Conservation (phyloP, 2,113 vertebrate genomes). For the Protomyctophum bolini region DNA sequence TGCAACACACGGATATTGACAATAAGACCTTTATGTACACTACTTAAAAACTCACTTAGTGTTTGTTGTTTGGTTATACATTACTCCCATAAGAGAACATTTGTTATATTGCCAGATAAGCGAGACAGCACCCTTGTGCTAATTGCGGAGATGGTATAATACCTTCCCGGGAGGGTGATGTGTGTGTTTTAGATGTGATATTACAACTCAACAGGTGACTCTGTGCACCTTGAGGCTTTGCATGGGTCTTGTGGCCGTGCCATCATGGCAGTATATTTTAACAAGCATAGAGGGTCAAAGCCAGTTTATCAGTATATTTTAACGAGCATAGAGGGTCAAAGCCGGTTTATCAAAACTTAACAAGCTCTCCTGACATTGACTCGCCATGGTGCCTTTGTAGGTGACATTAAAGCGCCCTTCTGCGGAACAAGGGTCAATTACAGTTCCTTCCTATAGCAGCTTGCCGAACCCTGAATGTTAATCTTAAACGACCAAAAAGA, state of each 20-base stretch:
- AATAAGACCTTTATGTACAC: no score
- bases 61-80: neutral
- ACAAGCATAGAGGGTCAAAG: conserved; percentile 4
- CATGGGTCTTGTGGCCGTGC: neutral
- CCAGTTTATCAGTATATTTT: conserved; percentile 28
- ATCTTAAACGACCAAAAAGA: neutral
- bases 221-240: conserved; percentile 10
- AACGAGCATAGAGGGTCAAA: neutral
- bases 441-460: neutral
- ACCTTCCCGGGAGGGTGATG: neutral
- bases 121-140: no score
- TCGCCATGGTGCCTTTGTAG: neutral
- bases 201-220: conserved; percentile 43
- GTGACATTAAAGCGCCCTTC: conserved; percentile 1
- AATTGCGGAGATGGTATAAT: no score
- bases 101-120: neutral
- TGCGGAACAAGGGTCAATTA: conserved; percentile 1
- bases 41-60: neutral
- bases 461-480: neutral
- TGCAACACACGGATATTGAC: no score
- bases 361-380: conserved; percentile 6
- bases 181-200: conserved; percentile 1
- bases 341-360: conserved; percentile 27
- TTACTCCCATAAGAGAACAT: conserved; percentile 1
- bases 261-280: conserved; percentile 17